Base-by-base conservation (phyloP, 2,113 vertebrate genomes). In the Coptodon bakossiorum region DNA sequence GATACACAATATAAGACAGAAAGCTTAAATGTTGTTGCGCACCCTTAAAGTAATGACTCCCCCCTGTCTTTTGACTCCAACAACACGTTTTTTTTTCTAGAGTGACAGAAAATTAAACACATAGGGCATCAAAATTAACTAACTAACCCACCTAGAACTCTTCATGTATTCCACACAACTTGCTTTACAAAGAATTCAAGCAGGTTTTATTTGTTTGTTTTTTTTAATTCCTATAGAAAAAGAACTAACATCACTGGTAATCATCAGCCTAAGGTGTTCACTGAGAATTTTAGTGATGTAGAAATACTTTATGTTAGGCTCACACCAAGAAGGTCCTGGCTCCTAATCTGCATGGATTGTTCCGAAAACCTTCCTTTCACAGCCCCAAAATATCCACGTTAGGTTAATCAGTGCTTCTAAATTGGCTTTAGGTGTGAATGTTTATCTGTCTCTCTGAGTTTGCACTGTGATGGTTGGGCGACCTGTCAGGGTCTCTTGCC, bases 151-250 rank as follows among this genome's bases (percentile, higher is more conserved):
- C 22, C 53, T 56, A 56, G 11, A 56, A 71, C 88, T 83, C 45
- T 80, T 76, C 85, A 88, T 79, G 45, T 81, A 90, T 90, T 91
- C 94, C 79, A 87, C 48, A 81, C 40, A 13, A 93, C 80, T 83
- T 53, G 86, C 71, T 91, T 88, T 82, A 76, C 48, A 13, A 24
- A 86, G 86, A 88, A 85, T 71, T 52, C 57, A 71, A 86, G 80
- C 87, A 81, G 92, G 57, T 61, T 92, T 81, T 88, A 85, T 78
- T 16, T 29, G 16, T 27, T 27, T 8, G 12, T 2, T 14, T 57
- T 3, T 56, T 57, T 29, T 8, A 38, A 24, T 92, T 61, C 54
- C 88, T 78, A 80, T 34, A 19, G 9, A 61, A 61, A 61, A 61
- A 17, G 3, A 14, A 34, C 14, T 19, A 61, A 61, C 29, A 31